phyloP scores from a whole-genome alignment of 2,888 invertebrate genomes.

The Cremastinae sp. region DNA sequence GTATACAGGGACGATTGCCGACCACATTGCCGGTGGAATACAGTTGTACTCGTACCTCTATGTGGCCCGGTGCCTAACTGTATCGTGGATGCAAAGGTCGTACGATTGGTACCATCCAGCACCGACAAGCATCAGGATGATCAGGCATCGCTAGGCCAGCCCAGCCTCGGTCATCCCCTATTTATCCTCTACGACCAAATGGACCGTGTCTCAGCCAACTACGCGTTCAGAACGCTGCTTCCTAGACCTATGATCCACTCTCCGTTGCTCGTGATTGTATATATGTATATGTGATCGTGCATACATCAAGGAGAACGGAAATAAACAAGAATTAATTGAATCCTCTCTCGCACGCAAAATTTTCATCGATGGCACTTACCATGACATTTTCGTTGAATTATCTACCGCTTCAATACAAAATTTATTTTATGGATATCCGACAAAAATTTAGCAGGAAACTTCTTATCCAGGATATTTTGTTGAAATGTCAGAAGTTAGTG shows the following conservation, averaged over 20 bases:
- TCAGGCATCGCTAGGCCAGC: conserved; percentile 32
- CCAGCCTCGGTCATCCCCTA: conserved; percentile 57
- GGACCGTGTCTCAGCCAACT: conserved; percentile 60
- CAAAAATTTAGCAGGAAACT: too few relatives aligned
- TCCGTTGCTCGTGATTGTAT: conserved; percentile 13
- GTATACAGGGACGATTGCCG: conserved; percentile 34
- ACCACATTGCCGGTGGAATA: conserved; percentile 17
- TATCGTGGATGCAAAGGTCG: background rate
- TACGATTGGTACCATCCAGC: conserved; percentile 21
- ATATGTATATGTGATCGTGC: background rate
- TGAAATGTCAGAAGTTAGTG: too few relatives aligned
- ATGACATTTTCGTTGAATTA: too few relatives aligned
- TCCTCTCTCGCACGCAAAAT: too few relatives aligned
- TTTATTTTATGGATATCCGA: too few relatives aligned
- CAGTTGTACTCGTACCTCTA: background rate
- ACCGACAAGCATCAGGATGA: conserved; percentile 46
- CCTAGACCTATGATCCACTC: conserved; percentile 37
- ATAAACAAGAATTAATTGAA: too few relatives aligned
- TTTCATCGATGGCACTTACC: too few relatives aligned
- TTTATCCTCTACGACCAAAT: conserved; percentile 63
- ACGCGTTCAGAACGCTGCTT: conserved; percentile 25
- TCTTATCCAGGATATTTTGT: too few relatives aligned
- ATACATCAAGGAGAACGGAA: background rate
- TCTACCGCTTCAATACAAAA: too few relatives aligned
- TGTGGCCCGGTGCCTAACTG: conserved; percentile 20